A percentile compares a stretch with the other conserved stretches of the same genome.
These are phyloP conservation scores for Bufotes viridis DNA, from an alignment of 2,797 vertebrate genomes.

Conservation along the genomic window DNA sequence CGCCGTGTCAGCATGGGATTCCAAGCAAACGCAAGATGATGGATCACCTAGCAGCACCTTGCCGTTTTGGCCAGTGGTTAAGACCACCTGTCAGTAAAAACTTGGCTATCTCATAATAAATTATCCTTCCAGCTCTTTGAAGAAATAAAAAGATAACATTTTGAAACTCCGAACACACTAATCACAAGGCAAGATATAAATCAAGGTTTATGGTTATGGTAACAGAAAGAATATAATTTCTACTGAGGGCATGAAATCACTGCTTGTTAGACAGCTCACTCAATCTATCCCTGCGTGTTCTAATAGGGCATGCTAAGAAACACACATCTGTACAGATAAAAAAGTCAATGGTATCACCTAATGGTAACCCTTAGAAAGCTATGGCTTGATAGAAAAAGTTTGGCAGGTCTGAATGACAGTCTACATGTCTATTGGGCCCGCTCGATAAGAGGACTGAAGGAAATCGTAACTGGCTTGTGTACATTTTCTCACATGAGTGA, in stretches of 20 bases:
- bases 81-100: slow-evolving; percentile 38
- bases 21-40: slow-evolving; percentile 19
- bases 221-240: slow-evolving; percentile 46
- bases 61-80: slow-evolving; percentile 26
- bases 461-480: not conserved
- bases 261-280: not conserved
- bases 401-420: not conserved
- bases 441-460: not conserved
- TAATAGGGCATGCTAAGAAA: not conserved
- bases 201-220: not conserved
- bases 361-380: not conserved
- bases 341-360: not conserved
- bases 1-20: not conserved
- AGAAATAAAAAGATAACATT: slow-evolving; percentile 50
- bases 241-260: slow-evolving; percentile 31
- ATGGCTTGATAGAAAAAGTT: not conserved
- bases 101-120: slow-evolving; percentile 36
- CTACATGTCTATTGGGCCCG: not conserved
- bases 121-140: slow-evolving; percentile 29
- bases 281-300: not conserved
- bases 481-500: not conserved
- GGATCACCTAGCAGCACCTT: slow-evolving; percentile 18
- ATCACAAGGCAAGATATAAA: slow-evolving; percentile 43
- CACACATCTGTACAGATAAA: not conserved
- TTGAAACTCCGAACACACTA: slow-evolving; percentile 42